These are phyloP conservation scores for Hiodon tergisus DNA, from an alignment of 2,113 vertebrate species.

Conservation along the genomic window DNA sequence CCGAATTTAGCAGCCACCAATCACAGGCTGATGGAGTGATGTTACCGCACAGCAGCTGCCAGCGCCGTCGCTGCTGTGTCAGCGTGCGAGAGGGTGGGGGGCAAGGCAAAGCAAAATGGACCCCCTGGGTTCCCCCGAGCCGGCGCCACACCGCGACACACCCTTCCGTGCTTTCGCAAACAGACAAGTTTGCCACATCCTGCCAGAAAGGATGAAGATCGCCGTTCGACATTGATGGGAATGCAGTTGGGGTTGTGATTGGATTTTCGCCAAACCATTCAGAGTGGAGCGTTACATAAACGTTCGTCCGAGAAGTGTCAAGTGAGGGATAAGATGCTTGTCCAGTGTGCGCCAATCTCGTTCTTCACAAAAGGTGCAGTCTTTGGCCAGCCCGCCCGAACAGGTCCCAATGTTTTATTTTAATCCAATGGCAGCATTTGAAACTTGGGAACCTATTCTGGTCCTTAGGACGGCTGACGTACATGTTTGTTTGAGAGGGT, in stretches of 20 bases:
- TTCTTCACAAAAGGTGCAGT: background rate
- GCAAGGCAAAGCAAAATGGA: background rate
- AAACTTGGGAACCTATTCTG: conserved; percentile 3
- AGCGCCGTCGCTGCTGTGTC: background rate
- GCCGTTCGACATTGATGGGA: no score
- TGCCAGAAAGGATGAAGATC: background rate
- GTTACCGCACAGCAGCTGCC: conserved; percentile 50
- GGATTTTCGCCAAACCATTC: no score
- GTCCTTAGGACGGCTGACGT: conserved; percentile 16
- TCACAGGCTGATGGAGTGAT: conserved; percentile 50
- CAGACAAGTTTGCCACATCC: background rate
- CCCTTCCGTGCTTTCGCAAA: background rate
- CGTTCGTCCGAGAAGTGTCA: no score
- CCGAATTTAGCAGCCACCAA: conserved; percentile 37
- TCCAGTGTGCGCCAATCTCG: no score
- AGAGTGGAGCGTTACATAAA: no score
- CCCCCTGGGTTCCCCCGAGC: no score
- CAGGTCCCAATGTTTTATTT: background rate
- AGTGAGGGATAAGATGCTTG: background rate
- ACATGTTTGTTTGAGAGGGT: conserved; percentile 28
- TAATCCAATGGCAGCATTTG: conserved; percentile 5
- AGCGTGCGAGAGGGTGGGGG: background rate
- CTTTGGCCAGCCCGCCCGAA: background rate
- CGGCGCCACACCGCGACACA: no score
- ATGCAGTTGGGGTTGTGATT: no score